phyloP scores from a whole-genome alignment of 2,113 vertebrate genomes.

The Pantherophis guttatus region DNA sequence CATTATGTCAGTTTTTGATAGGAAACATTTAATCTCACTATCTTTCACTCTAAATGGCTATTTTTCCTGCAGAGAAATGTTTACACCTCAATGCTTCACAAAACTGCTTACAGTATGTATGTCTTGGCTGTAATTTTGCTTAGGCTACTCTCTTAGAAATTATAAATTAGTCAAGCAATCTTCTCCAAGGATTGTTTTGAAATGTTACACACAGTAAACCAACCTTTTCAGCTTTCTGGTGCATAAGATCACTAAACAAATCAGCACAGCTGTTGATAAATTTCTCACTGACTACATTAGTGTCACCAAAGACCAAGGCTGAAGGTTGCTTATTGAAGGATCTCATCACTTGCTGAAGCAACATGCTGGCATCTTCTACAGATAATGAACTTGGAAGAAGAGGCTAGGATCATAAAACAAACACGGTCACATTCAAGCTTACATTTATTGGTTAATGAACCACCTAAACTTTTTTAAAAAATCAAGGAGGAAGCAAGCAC shows the following conservation, averaged over 20 bases:
- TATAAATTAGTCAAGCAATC: background rate
- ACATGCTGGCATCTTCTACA: conserved; percentile 80
- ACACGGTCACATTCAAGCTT: background rate
- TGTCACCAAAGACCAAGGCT: conserved; percentile 77
- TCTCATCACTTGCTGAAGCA: conserved; percentile 89
- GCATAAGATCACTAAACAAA: conserved; percentile 85
- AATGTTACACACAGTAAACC: background rate
- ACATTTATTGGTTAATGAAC: background rate
- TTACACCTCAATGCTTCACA: background rate
- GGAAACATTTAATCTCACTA: background rate
- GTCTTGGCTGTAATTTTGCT: background rate
- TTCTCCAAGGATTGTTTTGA: background rate
- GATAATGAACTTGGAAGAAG: conserved; percentile 90
- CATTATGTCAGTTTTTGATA: background rate
- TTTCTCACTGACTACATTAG: conserved; percentile 88
- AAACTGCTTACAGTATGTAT: background rate
- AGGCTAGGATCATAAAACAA: conserved; percentile 66
- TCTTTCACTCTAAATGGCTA: background rate
- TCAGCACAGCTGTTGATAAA: conserved; percentile 82
- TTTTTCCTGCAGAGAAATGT: background rate
- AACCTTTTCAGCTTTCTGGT: conserved; percentile 92
- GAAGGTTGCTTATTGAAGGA: conserved; percentile 76
- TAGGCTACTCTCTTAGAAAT: background rate
- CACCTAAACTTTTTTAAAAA: background rate
- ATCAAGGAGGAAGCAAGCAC: background rate